These are phyloP conservation scores for Amiota minor DNA, from an alignment of 2,888 invertebrate genomes.

Conservation along the genomic window DNA sequence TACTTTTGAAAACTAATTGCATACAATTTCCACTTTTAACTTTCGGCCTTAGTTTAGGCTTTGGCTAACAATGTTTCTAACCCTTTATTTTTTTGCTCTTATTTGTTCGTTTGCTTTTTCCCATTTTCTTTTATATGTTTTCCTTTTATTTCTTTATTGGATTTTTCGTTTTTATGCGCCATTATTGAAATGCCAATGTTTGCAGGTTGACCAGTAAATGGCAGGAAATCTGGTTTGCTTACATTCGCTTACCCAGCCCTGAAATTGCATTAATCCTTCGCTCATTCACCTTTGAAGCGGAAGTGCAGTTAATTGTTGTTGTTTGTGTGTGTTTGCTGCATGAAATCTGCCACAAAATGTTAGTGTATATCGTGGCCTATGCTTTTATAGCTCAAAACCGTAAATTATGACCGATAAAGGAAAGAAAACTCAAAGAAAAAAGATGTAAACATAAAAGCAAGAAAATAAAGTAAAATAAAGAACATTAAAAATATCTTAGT, in stretches of 20 bases:
- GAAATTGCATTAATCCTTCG: neutral
- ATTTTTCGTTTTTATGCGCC: neutral
- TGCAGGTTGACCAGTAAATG: constrained; percentile 12
- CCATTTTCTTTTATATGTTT: neutral
- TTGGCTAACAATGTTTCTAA: neutral
- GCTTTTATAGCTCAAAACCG: constrained; percentile 8
- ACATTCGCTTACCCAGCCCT: neutral
- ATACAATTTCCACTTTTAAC: constrained; percentile 16
- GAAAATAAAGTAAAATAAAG: too few relatives aligned
- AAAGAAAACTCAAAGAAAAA: neutral
- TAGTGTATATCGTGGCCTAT: neutral
- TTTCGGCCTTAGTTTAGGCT: constrained; percentile 1
- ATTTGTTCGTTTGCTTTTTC: neutral
- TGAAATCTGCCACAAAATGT: constrained; percentile 20
- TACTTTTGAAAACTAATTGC: constrained; percentile 2
- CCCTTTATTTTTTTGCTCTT: neutral
- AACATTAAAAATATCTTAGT: too few relatives aligned
- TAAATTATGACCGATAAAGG: constrained; percentile 16
- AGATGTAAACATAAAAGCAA: too few relatives aligned
- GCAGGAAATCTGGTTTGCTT: constrained; percentile 7
- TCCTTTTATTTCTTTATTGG: neutral
- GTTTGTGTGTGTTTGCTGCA: constrained; percentile 2
- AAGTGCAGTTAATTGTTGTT: constrained; percentile 17
- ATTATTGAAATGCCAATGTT: constrained; percentile 23
- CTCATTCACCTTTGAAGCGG: neutral